These are phyloP conservation scores for Mystacornis crossleyi DNA, from an alignment of 2,113 vertebrate species.

Conservation along the genomic window DNA sequence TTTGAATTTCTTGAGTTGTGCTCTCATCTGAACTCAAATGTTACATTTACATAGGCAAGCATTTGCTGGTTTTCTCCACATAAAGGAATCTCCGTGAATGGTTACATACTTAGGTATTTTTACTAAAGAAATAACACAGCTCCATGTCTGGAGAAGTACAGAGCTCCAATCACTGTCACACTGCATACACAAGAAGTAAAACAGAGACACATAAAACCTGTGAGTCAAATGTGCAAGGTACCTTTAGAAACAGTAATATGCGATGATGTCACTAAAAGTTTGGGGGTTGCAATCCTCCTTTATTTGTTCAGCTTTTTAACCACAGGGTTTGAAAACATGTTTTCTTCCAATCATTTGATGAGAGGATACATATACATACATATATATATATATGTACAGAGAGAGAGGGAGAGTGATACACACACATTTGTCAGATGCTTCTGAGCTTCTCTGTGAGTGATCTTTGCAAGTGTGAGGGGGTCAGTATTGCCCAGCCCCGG, in stretches of 20 bases:
- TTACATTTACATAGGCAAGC: constrained; percentile 51
- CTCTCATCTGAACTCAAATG: constrained; percentile 52
- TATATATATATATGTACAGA: background rate
- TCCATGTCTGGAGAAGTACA: background rate
- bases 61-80: background rate
- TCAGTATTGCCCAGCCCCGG: background rate
- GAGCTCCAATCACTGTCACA: background rate
- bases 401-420: accelerated
- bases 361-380: background rate
- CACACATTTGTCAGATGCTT: background rate
- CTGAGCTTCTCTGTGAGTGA: background rate
- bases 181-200: background rate
- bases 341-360: background rate
- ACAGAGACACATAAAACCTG: background rate
- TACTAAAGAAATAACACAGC: background rate
- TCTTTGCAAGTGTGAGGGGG: background rate
- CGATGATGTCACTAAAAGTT: background rate
- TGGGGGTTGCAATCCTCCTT: background rate
- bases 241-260: background rate
- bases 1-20: constrained; percentile 39
- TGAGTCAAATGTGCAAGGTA: background rate
- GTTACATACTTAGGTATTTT: background rate
- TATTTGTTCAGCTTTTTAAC: background rate
- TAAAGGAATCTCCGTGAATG: background rate
- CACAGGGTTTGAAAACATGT: background rate